Conservation (phyloP, 2,797 vertebrate species). For the Periparus ater region DNA sequence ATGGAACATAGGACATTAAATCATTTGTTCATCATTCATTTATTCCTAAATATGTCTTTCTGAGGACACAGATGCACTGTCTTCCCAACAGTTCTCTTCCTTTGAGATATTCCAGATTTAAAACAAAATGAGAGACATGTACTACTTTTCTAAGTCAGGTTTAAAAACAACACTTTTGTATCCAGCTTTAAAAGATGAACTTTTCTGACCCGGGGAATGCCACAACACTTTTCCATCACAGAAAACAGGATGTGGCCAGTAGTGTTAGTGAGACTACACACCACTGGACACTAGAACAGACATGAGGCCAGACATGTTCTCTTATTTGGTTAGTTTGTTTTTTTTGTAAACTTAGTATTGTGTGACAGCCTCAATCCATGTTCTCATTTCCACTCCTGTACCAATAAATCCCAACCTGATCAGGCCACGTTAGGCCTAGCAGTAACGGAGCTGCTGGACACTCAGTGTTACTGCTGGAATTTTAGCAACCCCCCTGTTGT, state of each 20-base stretch:
- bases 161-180: background rate
- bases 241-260: background rate
- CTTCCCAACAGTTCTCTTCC: background rate
- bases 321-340: background rate
- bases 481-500: background rate
- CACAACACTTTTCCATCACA: background rate
- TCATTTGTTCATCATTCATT: background rate
- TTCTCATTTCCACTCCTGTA: background rate
- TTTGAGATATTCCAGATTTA: background rate
- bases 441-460: accelerated
- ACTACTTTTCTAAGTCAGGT: background rate
- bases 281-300: background rate
- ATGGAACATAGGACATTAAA: background rate
- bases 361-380: background rate
- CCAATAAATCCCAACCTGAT: background rate
- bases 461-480: background rate
- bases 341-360: background rate
- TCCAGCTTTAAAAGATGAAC: background rate
- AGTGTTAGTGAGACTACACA: background rate
- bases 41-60: background rate
- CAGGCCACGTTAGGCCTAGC: accelerated
- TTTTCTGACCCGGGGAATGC: background rate
- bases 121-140: background rate
- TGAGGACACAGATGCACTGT: background rate
- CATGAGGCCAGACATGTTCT: accelerated